Evolutionary conservation across 2,797 vertebrate genomes (phyloP).

Genomic region (Semotilus atromaculatus): DNA sequence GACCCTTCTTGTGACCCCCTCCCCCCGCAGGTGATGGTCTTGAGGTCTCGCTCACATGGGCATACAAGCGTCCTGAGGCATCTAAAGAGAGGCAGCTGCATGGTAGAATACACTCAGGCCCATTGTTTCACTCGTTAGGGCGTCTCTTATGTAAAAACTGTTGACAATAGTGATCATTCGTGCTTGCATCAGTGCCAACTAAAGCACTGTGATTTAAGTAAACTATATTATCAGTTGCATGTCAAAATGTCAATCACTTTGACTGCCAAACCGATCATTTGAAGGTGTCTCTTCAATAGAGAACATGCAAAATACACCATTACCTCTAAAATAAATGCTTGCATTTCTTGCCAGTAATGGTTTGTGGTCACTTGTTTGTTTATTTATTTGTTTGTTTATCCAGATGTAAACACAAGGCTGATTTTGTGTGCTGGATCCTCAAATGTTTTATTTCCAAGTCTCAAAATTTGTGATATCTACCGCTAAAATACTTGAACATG

Average conservation of each 20-base stretch:
- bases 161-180: conserved; percentile 51
- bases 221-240: not conserved
- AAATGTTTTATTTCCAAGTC: not conserved
- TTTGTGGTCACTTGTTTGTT: not conserved
- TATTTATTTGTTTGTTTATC: not conserved
- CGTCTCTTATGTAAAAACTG: conserved; percentile 72
- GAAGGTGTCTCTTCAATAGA: not conserved
- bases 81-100: conserved; percentile 77
- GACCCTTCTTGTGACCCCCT: conserved; percentile 26
- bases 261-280: not conserved
- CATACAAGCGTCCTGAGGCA: conserved; percentile 74
- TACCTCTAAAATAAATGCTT: not conserved
- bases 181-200: conserved; percentile 38
- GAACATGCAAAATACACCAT: not conserved
- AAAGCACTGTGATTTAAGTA: conserved; percentile 20
- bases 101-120: conserved; percentile 76
- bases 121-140: conserved; percentile 75
- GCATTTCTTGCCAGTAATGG: not conserved
- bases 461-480: not conserved
- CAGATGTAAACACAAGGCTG: not conserved
- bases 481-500: not conserved
- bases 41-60: conserved; percentile 68
- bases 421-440: not conserved
- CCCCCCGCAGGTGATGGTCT: conserved; percentile 43
- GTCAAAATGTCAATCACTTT: not conserved